Conservation (phyloP, 2,797 vertebrate species). For the Etheostoma perlongum region DNA sequence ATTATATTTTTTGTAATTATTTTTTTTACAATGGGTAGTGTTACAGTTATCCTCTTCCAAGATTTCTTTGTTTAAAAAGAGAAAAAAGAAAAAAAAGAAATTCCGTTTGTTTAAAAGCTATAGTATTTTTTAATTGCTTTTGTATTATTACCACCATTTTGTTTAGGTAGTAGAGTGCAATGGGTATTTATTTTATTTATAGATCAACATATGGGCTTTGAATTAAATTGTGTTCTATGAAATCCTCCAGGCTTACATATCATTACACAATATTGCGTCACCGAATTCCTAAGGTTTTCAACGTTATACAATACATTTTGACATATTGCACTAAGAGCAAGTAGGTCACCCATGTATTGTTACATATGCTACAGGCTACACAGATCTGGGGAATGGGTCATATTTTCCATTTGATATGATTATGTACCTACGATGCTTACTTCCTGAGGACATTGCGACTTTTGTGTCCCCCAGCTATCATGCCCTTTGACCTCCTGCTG, state of each 20-base stretch:
- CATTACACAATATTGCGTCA: conserved; percentile 13
- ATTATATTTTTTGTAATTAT: too few relatives aligned
- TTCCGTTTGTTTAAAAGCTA: too few relatives aligned
- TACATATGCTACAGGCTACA: conserved; percentile 33
- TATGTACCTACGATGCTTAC: conserved; percentile 29
- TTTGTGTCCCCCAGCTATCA: background rate
- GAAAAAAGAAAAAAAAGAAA: too few relatives aligned
- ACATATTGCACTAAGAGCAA: conserved; percentile 25
- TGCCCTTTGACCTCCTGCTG: conserved; percentile 17
- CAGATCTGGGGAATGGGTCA: conserved; percentile 29
- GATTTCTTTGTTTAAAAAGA: too few relatives aligned
- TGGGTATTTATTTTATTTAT: background rate
- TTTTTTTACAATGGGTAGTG: background rate
- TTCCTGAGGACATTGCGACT: conserved; percentile 15
- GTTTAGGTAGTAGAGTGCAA: background rate
- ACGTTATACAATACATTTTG: background rate
- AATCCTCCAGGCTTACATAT: background rate
- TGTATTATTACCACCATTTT: background rate
- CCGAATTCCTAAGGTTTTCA: background rate
- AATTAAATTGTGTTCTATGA: background rate
- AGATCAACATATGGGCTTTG: background rate
- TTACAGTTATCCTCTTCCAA: background rate
- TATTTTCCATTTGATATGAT: conserved; percentile 37
- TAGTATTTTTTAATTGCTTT: background rate
- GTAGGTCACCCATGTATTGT: conserved; percentile 43